Evolutionary conservation across 2,113 vertebrate genomes (phyloP).

Genomic region (Pontoporia blainvillei): DNA sequence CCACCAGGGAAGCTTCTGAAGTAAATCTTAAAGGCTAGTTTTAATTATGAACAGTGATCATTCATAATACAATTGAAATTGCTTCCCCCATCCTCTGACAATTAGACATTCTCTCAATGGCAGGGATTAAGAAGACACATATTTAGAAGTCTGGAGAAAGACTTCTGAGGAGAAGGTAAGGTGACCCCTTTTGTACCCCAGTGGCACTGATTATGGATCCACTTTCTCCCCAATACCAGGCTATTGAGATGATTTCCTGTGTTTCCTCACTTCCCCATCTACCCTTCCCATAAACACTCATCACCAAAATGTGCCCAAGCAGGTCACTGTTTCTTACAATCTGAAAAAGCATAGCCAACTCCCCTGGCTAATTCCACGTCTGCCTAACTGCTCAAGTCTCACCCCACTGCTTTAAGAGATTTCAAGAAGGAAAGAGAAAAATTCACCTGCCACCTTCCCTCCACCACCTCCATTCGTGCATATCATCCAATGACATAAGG

Average conservation of each 20-base stretch:
- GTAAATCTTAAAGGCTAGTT: not conserved
- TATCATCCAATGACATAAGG: not conserved
- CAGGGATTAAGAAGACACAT: not conserved
- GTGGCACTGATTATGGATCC: not conserved
- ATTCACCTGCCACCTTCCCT: not conserved
- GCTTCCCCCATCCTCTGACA: not conserved
- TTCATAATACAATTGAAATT: not conserved
- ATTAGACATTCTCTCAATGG: not conserved
- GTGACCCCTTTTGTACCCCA: not conserved
- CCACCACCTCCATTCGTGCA: not conserved
- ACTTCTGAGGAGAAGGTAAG: not conserved
- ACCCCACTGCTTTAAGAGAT: not conserved
- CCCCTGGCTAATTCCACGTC: not conserved
- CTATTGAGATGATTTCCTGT: not conserved
- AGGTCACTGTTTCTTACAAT: not conserved
- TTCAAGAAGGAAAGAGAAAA: not conserved
- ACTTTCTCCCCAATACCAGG: not conserved
- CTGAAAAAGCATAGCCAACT: not conserved
- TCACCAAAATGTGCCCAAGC: not conserved
- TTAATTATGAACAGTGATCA: slow-evolving; percentile 50
- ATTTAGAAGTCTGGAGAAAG: slow-evolving; percentile 11
- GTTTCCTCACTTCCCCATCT: not conserved
- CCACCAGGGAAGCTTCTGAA: no score
- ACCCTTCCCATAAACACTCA: not conserved
- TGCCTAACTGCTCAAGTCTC: not conserved